Evolutionary conservation across 2,888 invertebrate species (phyloP).

Genomic region (Dexiosoma caninum): DNA sequence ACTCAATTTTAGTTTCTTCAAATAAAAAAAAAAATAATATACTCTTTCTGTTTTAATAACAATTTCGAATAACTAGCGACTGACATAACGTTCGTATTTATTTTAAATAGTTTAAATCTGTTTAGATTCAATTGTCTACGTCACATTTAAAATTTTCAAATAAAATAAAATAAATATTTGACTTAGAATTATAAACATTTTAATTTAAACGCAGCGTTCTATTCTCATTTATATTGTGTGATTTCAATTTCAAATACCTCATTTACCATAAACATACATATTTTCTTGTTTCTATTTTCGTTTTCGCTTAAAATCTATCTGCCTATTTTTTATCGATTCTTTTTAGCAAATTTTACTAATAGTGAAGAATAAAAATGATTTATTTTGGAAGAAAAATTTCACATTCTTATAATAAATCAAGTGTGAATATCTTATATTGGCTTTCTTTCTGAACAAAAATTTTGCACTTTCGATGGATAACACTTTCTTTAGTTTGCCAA

Average conservation of each 20-base stretch:
- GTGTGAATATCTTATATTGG: too few species aligned
- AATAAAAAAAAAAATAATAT: too few species aligned
- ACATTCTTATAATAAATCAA: too few species aligned
- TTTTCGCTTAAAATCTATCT: constrained; percentile 7
- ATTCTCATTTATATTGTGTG: constrained; percentile 2
- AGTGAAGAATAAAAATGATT: background rate
- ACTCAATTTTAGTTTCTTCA: too few species aligned
- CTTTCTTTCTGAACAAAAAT: too few species aligned
- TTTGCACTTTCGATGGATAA: too few species aligned
- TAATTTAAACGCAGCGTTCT: background rate
- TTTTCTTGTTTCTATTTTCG: background rate
- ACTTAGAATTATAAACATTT: constrained; percentile 5
- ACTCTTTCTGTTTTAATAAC: background rate
- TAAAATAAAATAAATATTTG: constrained; percentile 11
- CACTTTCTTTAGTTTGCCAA: too few species aligned
- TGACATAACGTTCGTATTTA: background rate
- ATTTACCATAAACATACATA: constrained; percentile 40
- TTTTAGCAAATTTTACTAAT: background rate
- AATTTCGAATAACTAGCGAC: background rate
- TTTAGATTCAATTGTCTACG: constrained; percentile 31
- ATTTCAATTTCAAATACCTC: constrained; percentile 23
- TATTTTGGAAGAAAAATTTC: too few species aligned
- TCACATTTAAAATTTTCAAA: background rate
- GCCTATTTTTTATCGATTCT: background rate
- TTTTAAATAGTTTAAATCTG: constrained; percentile 23